phyloP scores from a whole-genome alignment of 2,797 vertebrate genomes.

The Muscicapa striata region DNA sequence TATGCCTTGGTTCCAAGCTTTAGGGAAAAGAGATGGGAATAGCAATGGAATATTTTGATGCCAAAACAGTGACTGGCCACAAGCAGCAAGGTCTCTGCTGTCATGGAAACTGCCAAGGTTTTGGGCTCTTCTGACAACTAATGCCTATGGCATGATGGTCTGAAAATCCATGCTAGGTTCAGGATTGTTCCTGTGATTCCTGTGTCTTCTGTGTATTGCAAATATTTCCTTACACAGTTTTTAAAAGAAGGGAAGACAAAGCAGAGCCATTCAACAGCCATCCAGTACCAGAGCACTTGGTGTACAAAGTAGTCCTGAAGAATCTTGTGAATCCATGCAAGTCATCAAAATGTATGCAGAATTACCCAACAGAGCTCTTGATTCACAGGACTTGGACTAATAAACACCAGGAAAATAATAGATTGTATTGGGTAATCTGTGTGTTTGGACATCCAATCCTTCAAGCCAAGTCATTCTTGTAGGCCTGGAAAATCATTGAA shows the following conservation, averaged over 20 bases:
- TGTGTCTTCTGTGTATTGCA: neutral
- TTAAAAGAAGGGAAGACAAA: neutral
- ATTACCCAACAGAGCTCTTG: constrained; percentile 4
- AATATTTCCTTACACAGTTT: neutral
- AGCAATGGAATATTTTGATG: neutral
- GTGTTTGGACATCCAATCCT: neutral
- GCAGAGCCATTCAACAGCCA: neutral
- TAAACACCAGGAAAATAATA: neutral
- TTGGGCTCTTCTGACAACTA: neutral
- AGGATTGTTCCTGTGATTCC: neutral
- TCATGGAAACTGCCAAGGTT: neutral
- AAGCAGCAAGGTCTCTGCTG: neutral
- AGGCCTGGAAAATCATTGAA: neutral
- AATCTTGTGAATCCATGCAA: neutral
- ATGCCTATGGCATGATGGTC: neutral
- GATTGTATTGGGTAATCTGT: neutral
- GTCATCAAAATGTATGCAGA: constrained; percentile 1
- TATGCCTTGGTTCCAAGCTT: neutral
- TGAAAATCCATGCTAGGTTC: neutral
- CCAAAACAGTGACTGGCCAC: neutral
- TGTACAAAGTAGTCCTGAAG: neutral
- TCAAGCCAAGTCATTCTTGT: neutral
- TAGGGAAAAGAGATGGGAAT: neutral
- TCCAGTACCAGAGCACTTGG: neutral
- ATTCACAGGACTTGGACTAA: neutral